These are phyloP conservation scores for Macrobrachium rosenbergii DNA, from an alignment of 1,140 invertebrate species.

Conservation along the genomic window DNA sequence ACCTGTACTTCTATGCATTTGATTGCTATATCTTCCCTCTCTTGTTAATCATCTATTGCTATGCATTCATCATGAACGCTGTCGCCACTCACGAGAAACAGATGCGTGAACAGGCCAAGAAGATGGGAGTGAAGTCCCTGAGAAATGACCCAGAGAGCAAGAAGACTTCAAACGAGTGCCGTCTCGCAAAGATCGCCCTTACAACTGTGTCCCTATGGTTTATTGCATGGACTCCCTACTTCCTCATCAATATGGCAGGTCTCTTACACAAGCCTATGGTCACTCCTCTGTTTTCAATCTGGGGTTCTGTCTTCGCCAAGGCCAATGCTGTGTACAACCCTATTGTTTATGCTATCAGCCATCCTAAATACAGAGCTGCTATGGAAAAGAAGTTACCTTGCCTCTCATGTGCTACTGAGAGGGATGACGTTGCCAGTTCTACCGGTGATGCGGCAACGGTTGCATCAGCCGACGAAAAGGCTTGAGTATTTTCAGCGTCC, in stretches of 20 bases:
- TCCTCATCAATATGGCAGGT: conserved; percentile 1
- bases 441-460: neutral
- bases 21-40: conserved; percentile 56
- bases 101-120: conserved; percentile 69
- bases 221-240: conserved; percentile 21
- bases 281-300: conserved; percentile 10
- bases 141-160: neutral
- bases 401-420: neutral
- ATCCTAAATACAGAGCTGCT: conserved; percentile 18
- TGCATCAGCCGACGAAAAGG: neutral
- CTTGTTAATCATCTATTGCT: conserved; percentile 69
- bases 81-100: conserved; percentile 71
- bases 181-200: conserved; percentile 10
- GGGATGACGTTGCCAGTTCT: neutral
- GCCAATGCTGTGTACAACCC: conserved; percentile 30
- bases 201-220: conserved; percentile 20
- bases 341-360: neutral
- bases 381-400: conserved; percentile 8
- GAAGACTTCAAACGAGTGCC: neutral
- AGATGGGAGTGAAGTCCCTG: conserved; percentile 28
- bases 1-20: conserved; percentile 52
- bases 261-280: neutral
- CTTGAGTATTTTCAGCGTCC: no score
- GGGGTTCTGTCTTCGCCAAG: conserved; percentile 29
- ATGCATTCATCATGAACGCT: conserved; percentile 71